A percentile compares a stretch with the other conserved stretches of the same genome.
Evolutionary conservation across 1,140 invertebrate genomes (phyloP).

Genomic region (Pseudomyrmex sp.): DNA sequence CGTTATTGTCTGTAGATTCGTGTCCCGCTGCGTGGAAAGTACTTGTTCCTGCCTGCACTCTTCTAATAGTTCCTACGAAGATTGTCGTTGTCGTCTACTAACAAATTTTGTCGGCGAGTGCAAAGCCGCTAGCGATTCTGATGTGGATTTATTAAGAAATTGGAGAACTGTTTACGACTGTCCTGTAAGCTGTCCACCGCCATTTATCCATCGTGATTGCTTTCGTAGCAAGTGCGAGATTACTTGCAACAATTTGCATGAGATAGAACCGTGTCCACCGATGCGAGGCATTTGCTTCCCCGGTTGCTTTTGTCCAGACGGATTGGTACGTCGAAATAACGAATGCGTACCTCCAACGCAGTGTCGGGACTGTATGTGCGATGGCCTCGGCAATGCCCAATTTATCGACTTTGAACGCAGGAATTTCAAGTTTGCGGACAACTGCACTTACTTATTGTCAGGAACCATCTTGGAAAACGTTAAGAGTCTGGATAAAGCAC

Average conservation of each 20-base stretch:
- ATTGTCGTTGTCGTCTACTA: constrained; percentile 90
- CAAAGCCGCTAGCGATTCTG: constrained; percentile 85
- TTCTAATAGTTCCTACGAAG: constrained; percentile 81
- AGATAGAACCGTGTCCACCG: constrained; percentile 87
- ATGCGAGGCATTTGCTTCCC: constrained; percentile 90
- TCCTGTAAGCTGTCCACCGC: constrained; percentile 89
- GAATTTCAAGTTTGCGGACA: constrained; percentile 90
- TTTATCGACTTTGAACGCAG: constrained; percentile 91
- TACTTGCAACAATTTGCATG: constrained; percentile 88
- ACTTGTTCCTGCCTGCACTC: constrained; percentile 89
- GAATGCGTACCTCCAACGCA: constrained; percentile 89
- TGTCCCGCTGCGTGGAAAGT: constrained; percentile 90
- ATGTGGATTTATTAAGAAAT: constrained; percentile 87
- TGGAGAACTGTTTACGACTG: constrained; percentile 91
- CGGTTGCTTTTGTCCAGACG: constrained; percentile 94
- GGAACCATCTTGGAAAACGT: constrained; percentile 85
- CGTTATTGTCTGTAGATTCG: constrained; percentile 78
- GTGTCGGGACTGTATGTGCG: constrained; percentile 92
- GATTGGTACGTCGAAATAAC: constrained; percentile 89
- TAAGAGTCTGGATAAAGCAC: constrained; percentile 80
- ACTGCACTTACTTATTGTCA: constrained; percentile 92
- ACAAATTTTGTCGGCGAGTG: constrained; percentile 91
- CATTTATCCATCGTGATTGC: constrained; percentile 92
- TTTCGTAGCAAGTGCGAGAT: constrained; percentile 90
- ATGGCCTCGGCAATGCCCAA: constrained; percentile 89